phyloP scores from a whole-genome alignment of 2,797 vertebrate species.

The Clarias laeviceps region DNA sequence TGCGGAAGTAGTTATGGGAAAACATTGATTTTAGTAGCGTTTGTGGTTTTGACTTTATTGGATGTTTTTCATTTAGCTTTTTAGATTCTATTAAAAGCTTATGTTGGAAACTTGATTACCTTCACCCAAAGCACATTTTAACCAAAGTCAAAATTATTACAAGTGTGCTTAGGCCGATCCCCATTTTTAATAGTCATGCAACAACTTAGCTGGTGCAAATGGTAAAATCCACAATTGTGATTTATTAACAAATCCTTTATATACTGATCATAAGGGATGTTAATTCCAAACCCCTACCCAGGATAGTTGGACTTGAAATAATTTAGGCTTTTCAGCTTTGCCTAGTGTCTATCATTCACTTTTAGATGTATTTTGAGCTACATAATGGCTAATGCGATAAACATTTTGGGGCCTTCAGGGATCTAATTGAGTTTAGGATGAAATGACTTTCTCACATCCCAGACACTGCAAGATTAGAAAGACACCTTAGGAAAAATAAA shows the following conservation, averaged over 20 bases:
- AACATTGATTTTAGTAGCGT: conserved; percentile 21
- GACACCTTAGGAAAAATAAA: conserved; percentile 1
- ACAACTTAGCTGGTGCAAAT: neutral
- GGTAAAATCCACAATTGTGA: neutral
- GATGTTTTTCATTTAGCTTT: neutral
- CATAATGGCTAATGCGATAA: neutral
- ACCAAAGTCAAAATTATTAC: neutral
- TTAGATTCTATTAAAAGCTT: neutral
- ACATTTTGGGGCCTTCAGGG: neutral
- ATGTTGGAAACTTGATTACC: conserved; percentile 49
- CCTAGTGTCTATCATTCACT: neutral
- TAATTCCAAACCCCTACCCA: neutral
- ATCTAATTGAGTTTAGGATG: conserved; percentile 10
- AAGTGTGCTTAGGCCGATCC: neutral
- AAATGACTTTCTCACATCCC: neutral
- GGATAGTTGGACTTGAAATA: neutral
- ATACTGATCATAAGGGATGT: neutral
- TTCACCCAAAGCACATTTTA: conserved; percentile 45
- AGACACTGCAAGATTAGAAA: conserved; percentile 4
- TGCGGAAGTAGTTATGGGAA: conserved; percentile 53
- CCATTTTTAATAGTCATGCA: neutral
- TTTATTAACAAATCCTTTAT: neutral
- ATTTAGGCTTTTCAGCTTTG: neutral
- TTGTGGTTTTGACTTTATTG: conserved; percentile 11
- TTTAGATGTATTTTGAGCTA: neutral